Conservation (phyloP, 2,888 invertebrate genomes). For the Sminthurides aquaticus region DNA sequence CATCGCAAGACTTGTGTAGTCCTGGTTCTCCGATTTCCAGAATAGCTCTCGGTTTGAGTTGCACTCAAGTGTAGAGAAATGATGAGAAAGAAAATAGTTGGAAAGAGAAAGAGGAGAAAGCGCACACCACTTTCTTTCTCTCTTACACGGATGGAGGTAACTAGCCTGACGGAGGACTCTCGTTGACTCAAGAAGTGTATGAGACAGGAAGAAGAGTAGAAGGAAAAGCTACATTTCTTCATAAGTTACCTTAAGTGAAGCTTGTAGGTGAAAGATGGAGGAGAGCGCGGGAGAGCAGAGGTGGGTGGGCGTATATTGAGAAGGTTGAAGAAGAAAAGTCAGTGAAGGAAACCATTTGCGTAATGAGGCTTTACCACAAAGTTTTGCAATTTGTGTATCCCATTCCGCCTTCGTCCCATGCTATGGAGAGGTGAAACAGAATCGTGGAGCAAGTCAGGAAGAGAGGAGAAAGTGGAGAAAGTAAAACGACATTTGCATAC, state of each 20-base stretch:
- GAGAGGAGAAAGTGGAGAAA: background rate
- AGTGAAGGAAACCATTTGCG: slow-evolving; percentile 33
- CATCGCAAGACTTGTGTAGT: no score
- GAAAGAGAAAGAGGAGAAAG: background rate
- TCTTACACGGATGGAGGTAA: no score
- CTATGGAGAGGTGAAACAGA: slow-evolving; percentile 8
- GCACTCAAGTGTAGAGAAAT: background rate
- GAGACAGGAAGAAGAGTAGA: background rate
- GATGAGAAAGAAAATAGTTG: background rate
- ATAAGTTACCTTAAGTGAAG: background rate
- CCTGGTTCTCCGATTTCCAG: no score
- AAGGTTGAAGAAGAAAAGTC: slow-evolving; percentile 8
- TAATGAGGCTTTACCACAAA: slow-evolving; percentile 41
- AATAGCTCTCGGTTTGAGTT: background rate
- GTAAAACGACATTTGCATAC: background rate
- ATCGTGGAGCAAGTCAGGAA: background rate
- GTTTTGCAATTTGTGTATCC: slow-evolving; percentile 40
- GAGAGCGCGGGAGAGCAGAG: background rate
- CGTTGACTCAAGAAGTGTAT: no score
- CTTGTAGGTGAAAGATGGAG: background rate
- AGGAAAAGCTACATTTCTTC: background rate
- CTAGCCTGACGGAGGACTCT: background rate
- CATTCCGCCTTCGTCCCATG: slow-evolving; percentile 6
- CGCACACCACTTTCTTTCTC: no score
- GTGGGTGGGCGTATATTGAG: background rate